Base-by-base conservation (phyloP, 2,797 vertebrate genomes). In the Cyprinella venusta region DNA sequence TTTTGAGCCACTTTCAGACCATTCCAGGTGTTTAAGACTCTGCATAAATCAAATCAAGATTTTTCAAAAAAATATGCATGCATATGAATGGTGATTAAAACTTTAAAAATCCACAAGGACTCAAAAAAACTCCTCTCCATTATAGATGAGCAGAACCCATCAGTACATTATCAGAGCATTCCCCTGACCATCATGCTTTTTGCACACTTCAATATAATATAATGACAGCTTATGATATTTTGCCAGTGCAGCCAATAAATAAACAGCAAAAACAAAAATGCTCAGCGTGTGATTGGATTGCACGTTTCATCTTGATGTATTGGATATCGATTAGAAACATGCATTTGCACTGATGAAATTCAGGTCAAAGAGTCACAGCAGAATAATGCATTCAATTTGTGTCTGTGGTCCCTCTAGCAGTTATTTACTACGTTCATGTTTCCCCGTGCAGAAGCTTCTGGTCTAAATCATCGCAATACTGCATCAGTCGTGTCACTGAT, bases 291-390 rank as follows among this genome's bases (percentile, higher is more conserved):
- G 67, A 65, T 75, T 24, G 59, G 65, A 68, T 82, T 50, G 67
- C 80, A 68, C 26, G 13, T 67, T 69, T 59, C 67, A 59, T 65
- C 61, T 64, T 30, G 33, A 65, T 56, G 48, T 72, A 82, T 84
- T 72, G 81, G 81, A 84, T 85, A 87, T 85, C 70, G 84, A 87
- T 87, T 81, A 84, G 78, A 76, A 77, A 85, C 83, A 77, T 52
- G 70, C 54, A 59, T 40, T 82, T 33, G 52, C 81, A 63, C 71
- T 83, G 85, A 83, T 86, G 78, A 76, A 75, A 87, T 69, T 56
- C 75, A 18, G 72, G 68, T 83, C 82, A 79, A 12, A 71, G 40
- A 40, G 26, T 67, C 54, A 63, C 12, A 63, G 68, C 54, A 50
- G 38, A 36, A 33, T 36, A 70, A 80, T 56, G 63, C 77, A 75